phyloP scores from a whole-genome alignment of 2,113 vertebrate species.

The Prunella fulvescens region DNA sequence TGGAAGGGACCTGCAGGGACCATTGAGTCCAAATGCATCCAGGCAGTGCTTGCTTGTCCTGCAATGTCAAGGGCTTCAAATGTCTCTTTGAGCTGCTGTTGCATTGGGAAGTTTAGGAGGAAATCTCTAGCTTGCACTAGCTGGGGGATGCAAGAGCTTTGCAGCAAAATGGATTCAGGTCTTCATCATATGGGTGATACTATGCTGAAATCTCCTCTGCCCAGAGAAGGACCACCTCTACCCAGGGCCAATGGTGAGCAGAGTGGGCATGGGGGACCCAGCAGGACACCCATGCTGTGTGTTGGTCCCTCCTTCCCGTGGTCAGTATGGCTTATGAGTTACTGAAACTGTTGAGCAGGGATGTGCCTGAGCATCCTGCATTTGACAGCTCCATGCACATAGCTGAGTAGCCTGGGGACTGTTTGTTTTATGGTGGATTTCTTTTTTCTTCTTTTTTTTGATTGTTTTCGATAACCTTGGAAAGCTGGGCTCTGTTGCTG shows the following conservation, averaged over 20 bases:
- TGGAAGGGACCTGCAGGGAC: background rate
- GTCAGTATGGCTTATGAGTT: background rate
- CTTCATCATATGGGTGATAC: fast-evolving
- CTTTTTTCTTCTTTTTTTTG: background rate
- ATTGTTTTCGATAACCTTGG: conserved; percentile 46
- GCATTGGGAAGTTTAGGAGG: background rate
- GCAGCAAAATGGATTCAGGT: background rate
- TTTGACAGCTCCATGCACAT: background rate
- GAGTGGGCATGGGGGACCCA: background rate
- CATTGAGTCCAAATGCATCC: background rate
- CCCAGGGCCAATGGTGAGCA: background rate
- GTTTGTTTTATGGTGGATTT: background rate
- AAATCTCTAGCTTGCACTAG: background rate
- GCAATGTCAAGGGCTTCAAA: background rate
- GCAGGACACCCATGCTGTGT: fast-evolving
- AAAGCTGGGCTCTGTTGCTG: conserved; percentile 13
- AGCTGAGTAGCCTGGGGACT: background rate
- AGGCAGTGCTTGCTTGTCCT: background rate
- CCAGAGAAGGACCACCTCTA: fast-evolving
- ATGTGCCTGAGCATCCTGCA: background rate
- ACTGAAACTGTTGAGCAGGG: background rate
- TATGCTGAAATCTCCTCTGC: background rate
- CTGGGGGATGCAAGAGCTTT: fast-evolving
- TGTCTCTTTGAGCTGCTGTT: background rate
- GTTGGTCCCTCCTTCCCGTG: background rate